phyloP scores from a whole-genome alignment of 2,888 invertebrate species.

The Synergus japonicus region DNA sequence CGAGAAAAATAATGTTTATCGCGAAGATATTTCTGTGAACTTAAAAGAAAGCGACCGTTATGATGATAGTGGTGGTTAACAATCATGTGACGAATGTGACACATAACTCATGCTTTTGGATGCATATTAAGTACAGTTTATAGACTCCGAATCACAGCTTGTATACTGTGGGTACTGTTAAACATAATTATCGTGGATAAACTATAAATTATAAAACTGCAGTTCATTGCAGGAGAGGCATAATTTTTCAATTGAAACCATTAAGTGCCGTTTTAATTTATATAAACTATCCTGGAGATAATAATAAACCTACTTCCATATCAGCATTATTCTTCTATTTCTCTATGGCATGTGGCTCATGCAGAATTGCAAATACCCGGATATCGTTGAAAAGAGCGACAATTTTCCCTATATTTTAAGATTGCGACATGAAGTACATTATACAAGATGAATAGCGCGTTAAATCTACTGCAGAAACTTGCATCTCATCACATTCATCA shows the following conservation, averaged over 20 bases:
- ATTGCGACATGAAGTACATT: not conserved
- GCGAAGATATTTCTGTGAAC: not conserved
- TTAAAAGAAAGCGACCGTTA: not conserved
- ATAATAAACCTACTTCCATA: slow-evolving; percentile 20
- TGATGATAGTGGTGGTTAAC: not conserved
- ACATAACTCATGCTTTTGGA: slow-evolving; percentile 12
- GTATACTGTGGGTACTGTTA: slow-evolving; percentile 19
- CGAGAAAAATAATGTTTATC: not conserved
- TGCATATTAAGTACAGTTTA: slow-evolving; percentile 23
- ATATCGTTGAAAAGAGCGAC: slow-evolving; percentile 23
- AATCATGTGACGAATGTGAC: slow-evolving; percentile 17
- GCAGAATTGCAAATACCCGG: slow-evolving; percentile 17
- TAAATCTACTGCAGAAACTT: slow-evolving; percentile 54
- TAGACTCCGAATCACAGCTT: not conserved
- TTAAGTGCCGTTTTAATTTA: slow-evolving; percentile 39
- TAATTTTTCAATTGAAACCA: slow-evolving; percentile 4
- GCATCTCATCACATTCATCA: slow-evolving; percentile 51
- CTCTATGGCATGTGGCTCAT: not conserved
- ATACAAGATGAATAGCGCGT: not conserved
- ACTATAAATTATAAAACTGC: slow-evolving; percentile 36
- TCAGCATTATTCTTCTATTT: slow-evolving; percentile 25
- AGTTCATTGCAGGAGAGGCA: slow-evolving; percentile 10
- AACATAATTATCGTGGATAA: slow-evolving; percentile 30
- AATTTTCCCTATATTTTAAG: slow-evolving; percentile 26
- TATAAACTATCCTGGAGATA: slow-evolving; percentile 21